phyloP scores from a whole-genome alignment of 2,888 invertebrate genomes.

The Lasioglossum calceatum region DNA sequence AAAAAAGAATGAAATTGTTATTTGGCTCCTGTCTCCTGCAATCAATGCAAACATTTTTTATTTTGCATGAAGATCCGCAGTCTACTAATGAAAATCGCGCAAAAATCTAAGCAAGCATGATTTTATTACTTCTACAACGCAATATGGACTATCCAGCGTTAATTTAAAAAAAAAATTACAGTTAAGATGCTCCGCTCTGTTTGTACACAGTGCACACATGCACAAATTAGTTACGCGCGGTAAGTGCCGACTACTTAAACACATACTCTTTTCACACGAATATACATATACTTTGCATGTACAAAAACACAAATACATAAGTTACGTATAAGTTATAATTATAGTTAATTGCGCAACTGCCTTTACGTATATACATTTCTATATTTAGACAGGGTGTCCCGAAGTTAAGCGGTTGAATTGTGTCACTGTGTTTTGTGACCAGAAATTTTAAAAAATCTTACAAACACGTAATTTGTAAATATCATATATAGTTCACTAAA shows the following conservation, averaged over 20 bases:
- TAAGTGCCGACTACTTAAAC: not conserved
- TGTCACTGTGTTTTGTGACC: not conserved
- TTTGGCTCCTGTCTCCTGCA: no score
- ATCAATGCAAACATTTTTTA: no score
- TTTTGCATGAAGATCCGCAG: no score
- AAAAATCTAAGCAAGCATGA: not conserved
- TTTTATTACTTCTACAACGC: not conserved
- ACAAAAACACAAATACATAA: not conserved
- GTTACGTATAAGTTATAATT: slow-evolving; percentile 19
- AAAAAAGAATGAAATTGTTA: no score
- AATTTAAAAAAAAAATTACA: not conserved
- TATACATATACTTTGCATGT: not conserved
- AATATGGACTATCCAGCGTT: not conserved
- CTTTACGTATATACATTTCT: slow-evolving; percentile 1
- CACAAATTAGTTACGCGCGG: not conserved
- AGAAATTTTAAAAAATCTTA: not conserved
- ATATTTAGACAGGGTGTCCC: slow-evolving; percentile 8
- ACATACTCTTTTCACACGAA: no score
- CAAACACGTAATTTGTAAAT: not conserved
- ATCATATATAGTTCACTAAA: not conserved
- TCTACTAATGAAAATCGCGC: not conserved
- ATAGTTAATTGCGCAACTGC: not conserved
- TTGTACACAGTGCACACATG: not conserved
- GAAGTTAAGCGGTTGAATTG: slow-evolving; percentile 4
- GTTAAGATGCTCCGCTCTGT: not conserved